Conservation (phyloP, 2,797 vertebrate genomes). For the Pelobates cultripes region DNA sequence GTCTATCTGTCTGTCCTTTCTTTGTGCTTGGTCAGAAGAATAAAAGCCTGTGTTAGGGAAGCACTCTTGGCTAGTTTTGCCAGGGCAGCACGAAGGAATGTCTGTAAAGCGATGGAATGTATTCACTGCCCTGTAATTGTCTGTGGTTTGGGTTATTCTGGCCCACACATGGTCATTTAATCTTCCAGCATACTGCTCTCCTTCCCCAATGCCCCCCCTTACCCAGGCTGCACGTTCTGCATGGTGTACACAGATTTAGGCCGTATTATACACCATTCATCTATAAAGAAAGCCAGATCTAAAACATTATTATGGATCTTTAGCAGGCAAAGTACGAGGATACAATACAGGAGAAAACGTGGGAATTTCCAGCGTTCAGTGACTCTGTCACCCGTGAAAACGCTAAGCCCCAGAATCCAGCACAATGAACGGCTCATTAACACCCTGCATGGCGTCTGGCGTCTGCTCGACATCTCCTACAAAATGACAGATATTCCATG, state of each 20-base stretch:
- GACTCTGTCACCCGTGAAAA: no score
- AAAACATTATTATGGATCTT: background rate
- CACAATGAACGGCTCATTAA: no score
- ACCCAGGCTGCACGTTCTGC: background rate
- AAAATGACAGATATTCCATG: no score
- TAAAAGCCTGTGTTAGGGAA: no score
- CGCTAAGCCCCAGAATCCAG: no score
- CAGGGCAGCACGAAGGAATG: no score
- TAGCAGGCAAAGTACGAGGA: background rate
- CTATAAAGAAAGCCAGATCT: background rate
- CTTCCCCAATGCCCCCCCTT: background rate
- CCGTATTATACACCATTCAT: background rate
- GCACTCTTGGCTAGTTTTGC: no score
- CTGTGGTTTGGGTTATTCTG: background rate
- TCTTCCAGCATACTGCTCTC: background rate
- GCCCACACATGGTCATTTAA: background rate
- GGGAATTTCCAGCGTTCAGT: background rate
- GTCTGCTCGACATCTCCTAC: no score
- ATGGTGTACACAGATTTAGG: background rate
- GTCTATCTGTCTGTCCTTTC: no score
- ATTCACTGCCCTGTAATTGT: background rate
- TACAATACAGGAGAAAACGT: background rate
- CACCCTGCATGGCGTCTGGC: no score
- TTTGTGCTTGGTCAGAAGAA: no score
- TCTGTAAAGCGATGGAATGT: background rate